phyloP scores from a whole-genome alignment of 2,113 vertebrate species.

The Myotis davidii region DNA sequence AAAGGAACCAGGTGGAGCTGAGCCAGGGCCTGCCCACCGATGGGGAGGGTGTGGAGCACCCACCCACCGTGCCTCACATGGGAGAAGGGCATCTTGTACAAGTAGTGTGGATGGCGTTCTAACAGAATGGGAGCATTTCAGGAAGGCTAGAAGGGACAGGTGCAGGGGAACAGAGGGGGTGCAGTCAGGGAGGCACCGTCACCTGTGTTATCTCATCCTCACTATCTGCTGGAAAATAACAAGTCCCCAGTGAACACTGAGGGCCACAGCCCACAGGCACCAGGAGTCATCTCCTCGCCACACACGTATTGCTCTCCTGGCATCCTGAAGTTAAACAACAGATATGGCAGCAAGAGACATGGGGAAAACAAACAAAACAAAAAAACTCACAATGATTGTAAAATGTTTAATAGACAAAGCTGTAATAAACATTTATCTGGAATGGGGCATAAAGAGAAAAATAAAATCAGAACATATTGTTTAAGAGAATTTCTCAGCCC shows the following conservation, averaged over 20 bases:
- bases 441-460: neutral
- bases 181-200: neutral
- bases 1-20: neutral
- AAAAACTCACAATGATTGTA: neutral
- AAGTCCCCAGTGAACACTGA: neutral
- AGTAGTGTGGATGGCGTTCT: neutral
- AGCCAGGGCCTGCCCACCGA: too few relatives aligned
- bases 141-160: neutral
- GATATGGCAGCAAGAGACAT: neutral
- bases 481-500: neutral
- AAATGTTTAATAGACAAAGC: neutral
- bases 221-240: neutral
- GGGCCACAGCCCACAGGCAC: neutral
- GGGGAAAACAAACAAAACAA: neutral
- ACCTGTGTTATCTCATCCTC: neutral
- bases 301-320: neutral
- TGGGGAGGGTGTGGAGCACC: too few relatives aligned
- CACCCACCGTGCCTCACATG: fast-evolving
- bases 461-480: neutral
- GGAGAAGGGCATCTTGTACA: neutral
- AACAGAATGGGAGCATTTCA: neutral
- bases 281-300: neutral
- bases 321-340: neutral
- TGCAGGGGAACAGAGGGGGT: too few relatives aligned
- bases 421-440: neutral